Conservation (phyloP, 2,888 invertebrate species). For the Dioctria rufipes region DNA sequence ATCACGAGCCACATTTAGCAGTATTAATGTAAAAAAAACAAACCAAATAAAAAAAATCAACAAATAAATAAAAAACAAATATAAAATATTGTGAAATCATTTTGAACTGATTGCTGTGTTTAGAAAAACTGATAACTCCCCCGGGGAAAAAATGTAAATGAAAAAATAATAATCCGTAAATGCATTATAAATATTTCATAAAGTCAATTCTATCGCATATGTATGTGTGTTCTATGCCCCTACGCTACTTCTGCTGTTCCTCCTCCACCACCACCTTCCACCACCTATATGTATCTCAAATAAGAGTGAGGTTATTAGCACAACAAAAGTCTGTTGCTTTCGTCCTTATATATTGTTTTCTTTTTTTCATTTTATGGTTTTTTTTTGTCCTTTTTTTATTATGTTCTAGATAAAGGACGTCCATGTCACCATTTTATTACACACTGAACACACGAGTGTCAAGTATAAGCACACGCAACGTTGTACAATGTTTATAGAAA, state of each 20-base stretch:
- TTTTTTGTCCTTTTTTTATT: neutral
- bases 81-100: neutral
- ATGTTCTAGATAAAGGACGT: neutral
- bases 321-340: constrained; percentile 28
- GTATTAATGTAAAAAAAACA: constrained; percentile 17
- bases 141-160: neutral
- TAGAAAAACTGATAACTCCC: neutral
- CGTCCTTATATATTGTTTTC: neutral
- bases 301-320: neutral
- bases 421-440: constrained; percentile 8
- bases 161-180: constrained; percentile 2
- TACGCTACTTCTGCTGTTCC: neutral
- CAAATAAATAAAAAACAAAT: neutral
- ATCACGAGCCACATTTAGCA: constrained; percentile 25
- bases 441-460: constrained; percentile 23
- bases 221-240: neutral
- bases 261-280: neutral
- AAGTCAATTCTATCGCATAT: constrained; percentile 2
- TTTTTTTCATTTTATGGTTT: neutral
- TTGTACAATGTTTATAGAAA: constrained; percentile 12
- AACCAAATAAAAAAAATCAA: no score
- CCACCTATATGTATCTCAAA: no score
- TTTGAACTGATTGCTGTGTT: constrained; percentile 10
- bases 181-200: neutral
- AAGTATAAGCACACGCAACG: neutral